phyloP scores from a whole-genome alignment of 2,113 vertebrate genomes.

The Anas platyrhynchos region DNA sequence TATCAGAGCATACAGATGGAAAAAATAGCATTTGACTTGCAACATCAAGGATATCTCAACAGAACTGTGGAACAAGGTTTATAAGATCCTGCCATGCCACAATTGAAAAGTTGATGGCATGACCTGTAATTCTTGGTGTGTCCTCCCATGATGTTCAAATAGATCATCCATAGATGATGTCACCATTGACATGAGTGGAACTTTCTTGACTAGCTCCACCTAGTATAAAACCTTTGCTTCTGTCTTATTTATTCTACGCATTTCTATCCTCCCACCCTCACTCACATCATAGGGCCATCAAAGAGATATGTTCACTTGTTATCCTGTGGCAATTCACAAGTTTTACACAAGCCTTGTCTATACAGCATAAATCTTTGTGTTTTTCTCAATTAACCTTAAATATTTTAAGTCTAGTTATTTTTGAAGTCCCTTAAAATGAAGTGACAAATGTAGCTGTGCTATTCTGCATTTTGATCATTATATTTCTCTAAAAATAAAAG shows the following conservation, averaged over 20 bases:
- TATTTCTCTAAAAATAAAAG: slow-evolving; percentile 64
- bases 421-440: neutral
- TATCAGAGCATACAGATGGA: neutral
- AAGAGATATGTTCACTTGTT: neutral
- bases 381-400: slow-evolving; percentile 32
- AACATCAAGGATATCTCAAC: neutral
- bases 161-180: neutral
- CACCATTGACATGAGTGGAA: neutral
- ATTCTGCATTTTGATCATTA: slow-evolving; percentile 39
- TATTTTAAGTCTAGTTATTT: neutral
- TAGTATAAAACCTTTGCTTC: neutral
- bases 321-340: neutral
- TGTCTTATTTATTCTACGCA: neutral
- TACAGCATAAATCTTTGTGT: neutral
- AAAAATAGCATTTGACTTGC: neutral
- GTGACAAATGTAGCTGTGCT: neutral
- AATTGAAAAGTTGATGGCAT: neutral
- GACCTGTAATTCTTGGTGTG: neutral
- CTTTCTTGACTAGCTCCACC: neutral
- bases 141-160: neutral
- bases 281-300: neutral
- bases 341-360: neutral
- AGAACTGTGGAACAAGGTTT: neutral
- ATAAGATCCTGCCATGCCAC: neutral
- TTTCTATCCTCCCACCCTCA: neutral